Evolutionary conservation across 2,797 vertebrate species (phyloP).

Genomic region (Notamacropus eugenii): DNA sequence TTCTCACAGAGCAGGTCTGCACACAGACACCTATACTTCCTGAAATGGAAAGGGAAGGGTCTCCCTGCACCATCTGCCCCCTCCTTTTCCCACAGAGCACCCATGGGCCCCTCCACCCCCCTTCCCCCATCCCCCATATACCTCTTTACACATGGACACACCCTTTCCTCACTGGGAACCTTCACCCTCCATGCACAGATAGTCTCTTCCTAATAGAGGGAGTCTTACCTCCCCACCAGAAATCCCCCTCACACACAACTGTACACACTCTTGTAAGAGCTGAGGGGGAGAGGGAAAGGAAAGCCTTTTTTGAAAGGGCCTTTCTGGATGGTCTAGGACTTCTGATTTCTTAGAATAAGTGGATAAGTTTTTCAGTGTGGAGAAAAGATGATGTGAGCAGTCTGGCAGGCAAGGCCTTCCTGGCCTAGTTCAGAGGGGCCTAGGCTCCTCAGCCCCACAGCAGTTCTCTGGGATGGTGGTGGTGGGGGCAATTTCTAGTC

Average conservation of each 20-base stretch:
- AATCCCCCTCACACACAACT: neutral
- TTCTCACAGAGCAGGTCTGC: neutral
- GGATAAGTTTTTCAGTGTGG: neutral
- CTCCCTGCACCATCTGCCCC: neutral
- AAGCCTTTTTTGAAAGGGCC: neutral
- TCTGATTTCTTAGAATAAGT: neutral
- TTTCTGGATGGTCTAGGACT: neutral
- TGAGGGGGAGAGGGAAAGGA: neutral
- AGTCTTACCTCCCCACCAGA: neutral
- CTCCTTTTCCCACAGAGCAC: no score
- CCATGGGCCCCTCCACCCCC: no score
- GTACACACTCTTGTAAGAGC: neutral
- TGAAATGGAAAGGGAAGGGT: neutral
- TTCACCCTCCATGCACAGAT: neutral
- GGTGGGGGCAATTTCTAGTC: neutral
- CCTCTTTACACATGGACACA: no score
- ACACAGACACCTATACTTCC: neutral
- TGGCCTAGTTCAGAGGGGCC: slow-evolving; percentile 61
- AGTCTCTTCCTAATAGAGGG: neutral
- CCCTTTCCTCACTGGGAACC: neutral
- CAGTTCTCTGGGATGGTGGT: neutral
- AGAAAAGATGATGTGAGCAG: slow-evolving; percentile 19
- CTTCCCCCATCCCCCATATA: neutral
- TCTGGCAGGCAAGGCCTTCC: neutral
- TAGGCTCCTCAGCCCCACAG: neutral